These are phyloP conservation scores for Planiliza haematocheilus DNA, from an alignment of 2,113 vertebrate species.

Conservation along the genomic window DNA sequence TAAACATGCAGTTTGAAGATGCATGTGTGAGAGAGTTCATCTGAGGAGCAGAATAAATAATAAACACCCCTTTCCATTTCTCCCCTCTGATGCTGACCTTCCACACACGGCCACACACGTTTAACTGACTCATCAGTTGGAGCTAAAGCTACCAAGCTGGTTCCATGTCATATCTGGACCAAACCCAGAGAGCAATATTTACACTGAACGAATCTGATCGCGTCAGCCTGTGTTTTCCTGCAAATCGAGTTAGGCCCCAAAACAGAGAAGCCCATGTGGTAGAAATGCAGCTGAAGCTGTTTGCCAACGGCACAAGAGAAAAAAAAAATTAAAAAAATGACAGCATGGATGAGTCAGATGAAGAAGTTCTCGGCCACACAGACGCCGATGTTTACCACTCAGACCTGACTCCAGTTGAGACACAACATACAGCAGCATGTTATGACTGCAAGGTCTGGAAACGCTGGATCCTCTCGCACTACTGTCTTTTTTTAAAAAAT, in stretches of 20 bases:
- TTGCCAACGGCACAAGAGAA: neutral
- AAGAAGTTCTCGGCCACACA: too few relatives aligned
- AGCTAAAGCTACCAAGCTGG: neutral
- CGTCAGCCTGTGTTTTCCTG: constrained; percentile 15
- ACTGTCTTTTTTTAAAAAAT: too few relatives aligned
- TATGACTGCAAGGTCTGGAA: too few relatives aligned
- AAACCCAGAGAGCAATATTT: neutral
- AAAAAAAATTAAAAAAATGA: neutral
- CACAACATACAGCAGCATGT: too few relatives aligned
- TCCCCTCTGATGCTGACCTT: constrained; percentile 34
- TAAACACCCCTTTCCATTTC: constrained; percentile 15
- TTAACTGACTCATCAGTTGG: constrained; percentile 40
- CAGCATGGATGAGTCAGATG: neutral
- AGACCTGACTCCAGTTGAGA: too few relatives aligned
- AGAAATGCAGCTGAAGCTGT: neutral
- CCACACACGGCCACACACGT: constrained; percentile 27
- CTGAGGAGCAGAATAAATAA: constrained; percentile 56
- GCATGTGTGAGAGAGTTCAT: constrained; percentile 44
- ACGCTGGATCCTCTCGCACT: too few relatives aligned
- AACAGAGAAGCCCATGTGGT: neutral
- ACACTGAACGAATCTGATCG: constrained; percentile 12
- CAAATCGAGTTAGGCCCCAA: neutral
- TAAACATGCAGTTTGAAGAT: constrained; percentile 49
- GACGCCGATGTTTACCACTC: too few relatives aligned
- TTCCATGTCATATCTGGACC: constrained; percentile 13